These are phyloP conservation scores for Luperina nickerlii DNA, from an alignment of 2,888 invertebrate species.

Conservation along the genomic window DNA sequence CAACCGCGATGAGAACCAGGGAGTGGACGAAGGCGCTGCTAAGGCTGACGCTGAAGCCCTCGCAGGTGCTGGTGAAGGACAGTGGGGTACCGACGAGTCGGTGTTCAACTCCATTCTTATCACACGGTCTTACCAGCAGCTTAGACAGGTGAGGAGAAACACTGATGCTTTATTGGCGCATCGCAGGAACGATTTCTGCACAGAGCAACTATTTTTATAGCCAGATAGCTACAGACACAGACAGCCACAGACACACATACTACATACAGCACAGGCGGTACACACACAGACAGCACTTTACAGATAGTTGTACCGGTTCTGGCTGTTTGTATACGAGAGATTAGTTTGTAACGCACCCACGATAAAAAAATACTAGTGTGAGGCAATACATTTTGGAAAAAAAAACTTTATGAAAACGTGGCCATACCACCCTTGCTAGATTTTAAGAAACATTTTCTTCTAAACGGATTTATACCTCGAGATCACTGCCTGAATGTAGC, in stretches of 20 bases:
- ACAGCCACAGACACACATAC: not conserved
- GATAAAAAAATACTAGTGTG: not conserved
- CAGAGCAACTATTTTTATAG: not conserved
- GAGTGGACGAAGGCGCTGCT: conserved; percentile 95
- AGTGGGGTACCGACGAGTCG: conserved; percentile 98
- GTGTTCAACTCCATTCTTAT: conserved; percentile 96
- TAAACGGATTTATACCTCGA: not conserved
- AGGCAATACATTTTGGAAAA: not conserved
- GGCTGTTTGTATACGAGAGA: not conserved
- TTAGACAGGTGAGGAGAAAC: conserved; percentile 90
- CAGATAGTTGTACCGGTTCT: not conserved
- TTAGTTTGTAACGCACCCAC: no score
- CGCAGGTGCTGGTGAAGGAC: conserved; percentile 94
- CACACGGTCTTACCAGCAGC: conserved; percentile 96
- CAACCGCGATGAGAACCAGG: conserved; percentile 97
- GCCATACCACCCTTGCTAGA: not conserved
- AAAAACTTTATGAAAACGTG: not conserved
- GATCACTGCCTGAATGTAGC: not conserved
- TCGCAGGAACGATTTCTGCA: not conserved
- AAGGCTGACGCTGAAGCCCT: conserved; percentile 95
- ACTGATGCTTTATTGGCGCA: not conserved
- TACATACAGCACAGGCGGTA: not conserved
- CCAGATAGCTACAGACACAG: not conserved
- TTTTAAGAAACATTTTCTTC: not conserved
- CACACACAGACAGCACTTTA: not conserved